Percentiles rank a stretch among this genome's conserved stretches.
phyloP scores from a whole-genome alignment of 2,888 invertebrate species.

The Mythimna loreyi region DNA sequence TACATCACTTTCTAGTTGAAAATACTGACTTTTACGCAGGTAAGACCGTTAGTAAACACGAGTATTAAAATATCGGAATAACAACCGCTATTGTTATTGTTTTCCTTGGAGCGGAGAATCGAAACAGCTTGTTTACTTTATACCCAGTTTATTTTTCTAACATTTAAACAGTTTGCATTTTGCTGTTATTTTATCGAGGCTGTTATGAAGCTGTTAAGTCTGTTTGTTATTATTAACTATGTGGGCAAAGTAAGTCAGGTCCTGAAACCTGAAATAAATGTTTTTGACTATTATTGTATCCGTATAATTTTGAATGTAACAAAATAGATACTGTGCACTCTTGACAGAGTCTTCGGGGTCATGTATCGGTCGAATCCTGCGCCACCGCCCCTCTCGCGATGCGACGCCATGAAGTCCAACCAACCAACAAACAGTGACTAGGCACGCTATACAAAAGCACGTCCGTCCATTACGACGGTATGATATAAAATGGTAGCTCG shows the following conservation, averaged over 20 bases:
- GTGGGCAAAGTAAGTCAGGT: not conserved
- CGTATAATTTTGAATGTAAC: too few species aligned
- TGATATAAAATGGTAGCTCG: too few species aligned
- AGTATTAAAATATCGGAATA: constrained; percentile 35
- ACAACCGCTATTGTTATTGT: constrained; percentile 42
- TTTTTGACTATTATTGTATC: too few species aligned
- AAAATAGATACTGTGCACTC: too few species aligned
- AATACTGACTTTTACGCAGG: not conserved
- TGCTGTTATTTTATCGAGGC: constrained; percentile 20
- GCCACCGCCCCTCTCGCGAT: too few species aligned
- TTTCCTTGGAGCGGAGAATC: constrained; percentile 21
- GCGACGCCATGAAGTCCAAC: too few species aligned
- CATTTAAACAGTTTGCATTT: constrained; percentile 27
- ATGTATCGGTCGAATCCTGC: too few species aligned
- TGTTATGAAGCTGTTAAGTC: constrained; percentile 15
- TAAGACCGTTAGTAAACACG: too few species aligned
- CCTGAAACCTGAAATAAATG: not conserved
- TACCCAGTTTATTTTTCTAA: constrained; percentile 34
- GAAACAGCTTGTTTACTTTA: constrained; percentile 23
- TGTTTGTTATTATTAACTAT: constrained; percentile 12
- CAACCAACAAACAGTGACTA: too few species aligned
- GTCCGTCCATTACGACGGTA: too few species aligned
- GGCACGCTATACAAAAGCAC: too few species aligned
- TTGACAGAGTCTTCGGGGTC: too few species aligned
- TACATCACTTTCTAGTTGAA: not conserved